Evolutionary conservation across 35 echinoderm and acorn worm genomes (phyloP).

Genomic region (Chiridota heheva): DNA sequence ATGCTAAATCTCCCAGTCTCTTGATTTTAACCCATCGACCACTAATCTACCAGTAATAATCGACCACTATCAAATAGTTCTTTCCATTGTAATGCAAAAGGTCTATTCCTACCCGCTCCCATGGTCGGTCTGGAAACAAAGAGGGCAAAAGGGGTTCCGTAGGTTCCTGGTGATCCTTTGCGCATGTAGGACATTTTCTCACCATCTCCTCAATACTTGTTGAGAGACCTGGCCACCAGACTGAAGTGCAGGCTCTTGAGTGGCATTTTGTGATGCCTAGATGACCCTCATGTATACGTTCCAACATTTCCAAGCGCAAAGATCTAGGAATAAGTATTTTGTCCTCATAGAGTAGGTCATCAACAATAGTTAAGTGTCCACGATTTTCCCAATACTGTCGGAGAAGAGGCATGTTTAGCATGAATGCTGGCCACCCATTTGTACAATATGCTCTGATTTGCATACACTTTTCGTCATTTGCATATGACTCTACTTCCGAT

Average conservation of each 20-base stretch:
- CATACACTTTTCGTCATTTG: no score
- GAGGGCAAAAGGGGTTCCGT: slow-evolving; percentile 31
- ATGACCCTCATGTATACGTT: slow-evolving; percentile 29
- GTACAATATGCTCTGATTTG: no score
- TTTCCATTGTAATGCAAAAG: slow-evolving; percentile 1
- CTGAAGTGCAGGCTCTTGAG: neutral
- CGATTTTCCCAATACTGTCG: no score
- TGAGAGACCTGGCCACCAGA: slow-evolving; percentile 47
- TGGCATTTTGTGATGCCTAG: slow-evolving; percentile 54
- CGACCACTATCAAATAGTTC: neutral
- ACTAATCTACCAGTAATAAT: slow-evolving; percentile 31
- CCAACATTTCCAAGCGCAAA: slow-evolving; percentile 23
- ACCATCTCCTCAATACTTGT: slow-evolving; percentile 27
- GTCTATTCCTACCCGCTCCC: slow-evolving; percentile 15
- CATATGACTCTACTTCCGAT: no score
- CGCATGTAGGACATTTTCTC: slow-evolving; percentile 3
- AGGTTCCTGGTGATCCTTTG: neutral
- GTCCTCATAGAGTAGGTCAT: no score
- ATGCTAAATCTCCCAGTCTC: neutral
- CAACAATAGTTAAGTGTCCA: no score
- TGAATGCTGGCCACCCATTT: no score
- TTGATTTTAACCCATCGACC: slow-evolving; percentile 15
- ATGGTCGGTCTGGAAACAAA: slow-evolving; percentile 17
- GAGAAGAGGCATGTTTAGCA: no score
- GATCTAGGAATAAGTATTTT: slow-evolving; percentile 9